A percentile compares a stretch with the other conserved stretches of the same genome.
phyloP scores from a whole-genome alignment of 1,140 invertebrate species.

The Bombus impatiens region DNA sequence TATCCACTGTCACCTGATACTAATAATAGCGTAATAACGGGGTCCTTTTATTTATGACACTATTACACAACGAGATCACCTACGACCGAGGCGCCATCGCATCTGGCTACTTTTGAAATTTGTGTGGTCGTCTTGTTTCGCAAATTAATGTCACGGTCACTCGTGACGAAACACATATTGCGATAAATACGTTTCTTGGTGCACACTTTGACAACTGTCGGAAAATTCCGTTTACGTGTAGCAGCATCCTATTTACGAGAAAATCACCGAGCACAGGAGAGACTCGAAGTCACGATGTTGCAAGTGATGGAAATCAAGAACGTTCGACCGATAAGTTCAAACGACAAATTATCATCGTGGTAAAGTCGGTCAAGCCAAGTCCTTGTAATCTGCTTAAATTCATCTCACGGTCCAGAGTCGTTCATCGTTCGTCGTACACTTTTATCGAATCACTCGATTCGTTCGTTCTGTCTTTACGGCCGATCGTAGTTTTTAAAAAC shows the following conservation, averaged over 20 bases:
- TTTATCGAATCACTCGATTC: neutral
- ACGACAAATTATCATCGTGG: neutral
- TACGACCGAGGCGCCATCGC: slow-evolving; percentile 8
- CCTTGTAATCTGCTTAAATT: slow-evolving; percentile 2
- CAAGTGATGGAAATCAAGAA: no score
- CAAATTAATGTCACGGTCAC: slow-evolving; percentile 28
- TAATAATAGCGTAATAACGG: slow-evolving; percentile 37
- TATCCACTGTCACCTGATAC: neutral
- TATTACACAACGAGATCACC: slow-evolving; percentile 16
- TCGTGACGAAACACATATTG: neutral
- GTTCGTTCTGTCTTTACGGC: neutral
- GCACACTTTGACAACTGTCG: no score
- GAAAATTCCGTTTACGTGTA: neutral
- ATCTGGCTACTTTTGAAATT: slow-evolving; percentile 19
- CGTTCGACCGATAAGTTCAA: neutral
- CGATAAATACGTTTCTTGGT: no score
- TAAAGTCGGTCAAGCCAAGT: neutral
- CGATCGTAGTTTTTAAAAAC: neutral
- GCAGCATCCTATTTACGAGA: neutral
- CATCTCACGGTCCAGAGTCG: neutral
- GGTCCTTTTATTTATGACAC: slow-evolving; percentile 40
- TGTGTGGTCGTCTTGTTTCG: no score
- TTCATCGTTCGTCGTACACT: neutral
- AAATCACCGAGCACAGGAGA: neutral
- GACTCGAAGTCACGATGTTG: neutral